Base-by-base conservation (phyloP, 2,113 vertebrate genomes). In the Xerus inauris region DNA sequence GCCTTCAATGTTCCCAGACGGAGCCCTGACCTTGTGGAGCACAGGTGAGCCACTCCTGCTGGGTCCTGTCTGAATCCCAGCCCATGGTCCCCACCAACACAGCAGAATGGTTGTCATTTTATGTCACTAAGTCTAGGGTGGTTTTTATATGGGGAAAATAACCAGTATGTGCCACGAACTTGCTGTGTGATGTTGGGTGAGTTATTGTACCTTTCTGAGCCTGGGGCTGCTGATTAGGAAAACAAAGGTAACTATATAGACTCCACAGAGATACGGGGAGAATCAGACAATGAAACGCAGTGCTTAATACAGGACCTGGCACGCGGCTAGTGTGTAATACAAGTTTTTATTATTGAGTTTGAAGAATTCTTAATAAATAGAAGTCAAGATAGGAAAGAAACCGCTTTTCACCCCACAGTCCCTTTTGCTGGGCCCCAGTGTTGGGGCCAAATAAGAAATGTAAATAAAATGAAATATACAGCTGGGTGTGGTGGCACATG, bases 191-290 rank as follows among this genome's bases (percentile, higher is more conserved):
- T 51, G 8, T 64, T 51, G 42, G 35, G 28, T 49, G 57, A 65
- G 47, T 73, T 59, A 59, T 28, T 84, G 84, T 57, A 73, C 14
- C 22, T 73, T 59, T 94, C 72, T 95, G 65, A 81, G 86, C 42
- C 90, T 64, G 51, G 28, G 11, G 1, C 35, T 81, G 47, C 54
- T 57, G n/a, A 87, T 73, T 42, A 86, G 47, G 19, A 73, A 57
- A 65, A 77, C 20, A 45, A 54, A 72, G 16, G 35, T 47, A 47
- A 65, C 59, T 72, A 32, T 26, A 4, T 32, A 75, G 11, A 12
- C 49, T 81, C n/a, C 57, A 26, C 7, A 20, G 72, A 49, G 40
- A 42, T 13, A 2, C 12, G 17, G 22, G 40, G 19, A 89, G 22
- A 59, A 64, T 67, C 67, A 67, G 69, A 24, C 10, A 54, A 26